A percentile compares a stretch with the other conserved stretches of the same genome.
These are phyloP conservation scores for Frankliniella intonsa DNA, from an alignment of 2,888 invertebrate genomes.

Conservation along the genomic window DNA sequence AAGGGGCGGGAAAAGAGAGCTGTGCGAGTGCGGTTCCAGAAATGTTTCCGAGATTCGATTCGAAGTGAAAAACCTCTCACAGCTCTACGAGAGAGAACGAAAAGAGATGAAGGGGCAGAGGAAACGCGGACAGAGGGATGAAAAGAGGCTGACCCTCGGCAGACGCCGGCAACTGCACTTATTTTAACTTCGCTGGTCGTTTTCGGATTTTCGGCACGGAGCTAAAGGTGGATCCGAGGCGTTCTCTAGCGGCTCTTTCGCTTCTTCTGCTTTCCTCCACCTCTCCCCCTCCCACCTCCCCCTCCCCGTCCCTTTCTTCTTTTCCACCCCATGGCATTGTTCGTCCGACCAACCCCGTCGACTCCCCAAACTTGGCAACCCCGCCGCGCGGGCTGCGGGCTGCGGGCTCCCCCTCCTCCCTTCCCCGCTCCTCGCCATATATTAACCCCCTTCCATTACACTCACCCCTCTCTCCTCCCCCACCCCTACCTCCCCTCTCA, in stretches of 20 bases:
- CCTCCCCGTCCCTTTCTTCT: too few species aligned
- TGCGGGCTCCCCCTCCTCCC: not conserved
- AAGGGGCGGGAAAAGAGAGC: too few species aligned
- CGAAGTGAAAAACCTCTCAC: too few species aligned
- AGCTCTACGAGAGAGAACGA: too few species aligned
- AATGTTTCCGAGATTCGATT: too few species aligned
- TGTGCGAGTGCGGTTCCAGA: too few species aligned
- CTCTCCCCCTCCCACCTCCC: not conserved
- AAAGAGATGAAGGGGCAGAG: too few species aligned
- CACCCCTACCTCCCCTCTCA: not conserved
- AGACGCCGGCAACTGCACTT: too few species aligned
- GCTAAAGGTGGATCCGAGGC: not conserved
- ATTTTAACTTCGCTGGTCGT: not conserved
- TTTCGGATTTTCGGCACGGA: not conserved
- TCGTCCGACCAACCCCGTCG: conserved; percentile 3
- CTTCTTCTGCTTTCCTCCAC: not conserved
- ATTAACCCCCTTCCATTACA: conserved; percentile 22
- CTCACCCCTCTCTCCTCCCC: not conserved
- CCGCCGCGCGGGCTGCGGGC: conserved; percentile 1
- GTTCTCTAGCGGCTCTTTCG: not conserved
- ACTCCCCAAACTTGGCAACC: conserved; percentile 13
- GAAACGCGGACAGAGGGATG: too few species aligned
- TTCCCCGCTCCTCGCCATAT: not conserved
- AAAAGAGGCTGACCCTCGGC: too few species aligned
- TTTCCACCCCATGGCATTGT: not conserved